These are phyloP conservation scores for Megalops cyprinoides DNA, from an alignment of 2,797 vertebrate species.

Conservation along the genomic window DNA sequence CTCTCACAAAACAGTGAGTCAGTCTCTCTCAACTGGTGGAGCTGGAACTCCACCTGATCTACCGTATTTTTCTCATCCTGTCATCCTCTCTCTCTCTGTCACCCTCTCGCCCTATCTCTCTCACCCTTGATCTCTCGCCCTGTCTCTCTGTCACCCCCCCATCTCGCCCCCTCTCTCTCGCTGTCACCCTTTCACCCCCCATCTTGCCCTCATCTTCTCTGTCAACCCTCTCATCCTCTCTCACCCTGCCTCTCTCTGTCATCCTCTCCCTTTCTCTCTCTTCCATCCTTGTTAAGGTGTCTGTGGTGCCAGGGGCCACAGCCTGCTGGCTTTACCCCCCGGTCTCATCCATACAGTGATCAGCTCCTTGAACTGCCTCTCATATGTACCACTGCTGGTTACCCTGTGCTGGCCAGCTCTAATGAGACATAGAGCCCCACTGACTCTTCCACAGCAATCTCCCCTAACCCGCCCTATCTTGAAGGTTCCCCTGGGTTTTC, in stretches of 20 bases:
- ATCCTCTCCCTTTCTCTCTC: background rate
- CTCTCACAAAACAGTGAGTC: background rate
- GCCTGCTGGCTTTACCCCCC: background rate
- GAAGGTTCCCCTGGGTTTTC: conserved; percentile 47
- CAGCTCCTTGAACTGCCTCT: conserved; percentile 52
- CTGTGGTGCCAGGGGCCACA: too few species aligned
- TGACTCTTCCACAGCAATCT: conserved; percentile 59
- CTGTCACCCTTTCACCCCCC: too few species aligned
- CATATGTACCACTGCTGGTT: conserved; percentile 58
- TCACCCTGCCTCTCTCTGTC: too few species aligned
- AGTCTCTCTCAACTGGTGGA: conserved; percentile 17
- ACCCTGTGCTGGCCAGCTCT: conserved; percentile 41
- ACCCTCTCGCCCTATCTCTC: too few species aligned
- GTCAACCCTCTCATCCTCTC: too few species aligned
- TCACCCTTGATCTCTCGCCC: background rate
- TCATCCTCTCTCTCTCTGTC: too few species aligned
- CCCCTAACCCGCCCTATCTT: conserved; percentile 35
- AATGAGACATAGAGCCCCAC: conserved; percentile 52
- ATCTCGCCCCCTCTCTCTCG: background rate
- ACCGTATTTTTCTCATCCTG: too few species aligned
- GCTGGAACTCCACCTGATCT: background rate
- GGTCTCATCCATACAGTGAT: conserved; percentile 50
- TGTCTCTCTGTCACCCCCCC: background rate
- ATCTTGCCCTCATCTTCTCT: too few species aligned
- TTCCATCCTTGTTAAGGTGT: background rate